A percentile compares a stretch with the other conserved stretches of the same genome.
Conservation (phyloP, 1,140 invertebrate species). For the Scaptomyza graminum region DNA sequence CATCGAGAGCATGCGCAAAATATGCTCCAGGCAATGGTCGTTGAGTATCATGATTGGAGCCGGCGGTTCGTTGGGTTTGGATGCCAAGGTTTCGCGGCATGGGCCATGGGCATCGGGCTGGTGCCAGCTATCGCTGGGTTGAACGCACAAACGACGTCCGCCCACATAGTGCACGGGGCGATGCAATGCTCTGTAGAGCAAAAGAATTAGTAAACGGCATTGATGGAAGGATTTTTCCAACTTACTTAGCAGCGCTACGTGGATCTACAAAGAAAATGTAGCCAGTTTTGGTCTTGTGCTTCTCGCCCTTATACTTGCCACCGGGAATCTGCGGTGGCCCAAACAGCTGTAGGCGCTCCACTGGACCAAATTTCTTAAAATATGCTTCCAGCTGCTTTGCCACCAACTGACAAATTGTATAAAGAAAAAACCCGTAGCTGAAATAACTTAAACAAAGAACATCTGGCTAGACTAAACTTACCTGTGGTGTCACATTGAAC, state of each 20-base stretch:
- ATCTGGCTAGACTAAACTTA: slow-evolving; percentile 8
- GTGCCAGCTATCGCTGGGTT: slow-evolving; percentile 66
- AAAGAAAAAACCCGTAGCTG: neutral
- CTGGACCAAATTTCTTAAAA: slow-evolving; percentile 49
- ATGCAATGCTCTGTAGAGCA: slow-evolving; percentile 15
- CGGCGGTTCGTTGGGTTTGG: neutral
- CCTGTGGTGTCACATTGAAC: slow-evolving; percentile 35
- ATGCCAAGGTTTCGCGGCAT: neutral
- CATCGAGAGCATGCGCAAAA: slow-evolving; percentile 13
- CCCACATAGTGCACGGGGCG: slow-evolving; percentile 35
- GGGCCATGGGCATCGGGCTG: slow-evolving; percentile 51
- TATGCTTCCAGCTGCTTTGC: neutral
- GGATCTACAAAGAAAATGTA: slow-evolving; percentile 43
- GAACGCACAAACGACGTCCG: slow-evolving; percentile 21
- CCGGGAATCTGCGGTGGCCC: neutral
- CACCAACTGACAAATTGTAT: slow-evolving; percentile 17
- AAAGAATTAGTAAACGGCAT: neutral
- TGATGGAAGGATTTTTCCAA: neutral
- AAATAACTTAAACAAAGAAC: neutral
- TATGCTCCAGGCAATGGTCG: slow-evolving; percentile 47
- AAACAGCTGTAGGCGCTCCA: slow-evolving; percentile 30
- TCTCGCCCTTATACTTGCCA: neutral
- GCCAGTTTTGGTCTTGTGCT: slow-evolving; percentile 16
- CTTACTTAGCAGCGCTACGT: slow-evolving; percentile 57
- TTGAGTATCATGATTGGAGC: slow-evolving; percentile 39